These are phyloP conservation scores for Macrophya alboannulata DNA, from an alignment of 2,888 invertebrate genomes.

Conservation along the genomic window DNA sequence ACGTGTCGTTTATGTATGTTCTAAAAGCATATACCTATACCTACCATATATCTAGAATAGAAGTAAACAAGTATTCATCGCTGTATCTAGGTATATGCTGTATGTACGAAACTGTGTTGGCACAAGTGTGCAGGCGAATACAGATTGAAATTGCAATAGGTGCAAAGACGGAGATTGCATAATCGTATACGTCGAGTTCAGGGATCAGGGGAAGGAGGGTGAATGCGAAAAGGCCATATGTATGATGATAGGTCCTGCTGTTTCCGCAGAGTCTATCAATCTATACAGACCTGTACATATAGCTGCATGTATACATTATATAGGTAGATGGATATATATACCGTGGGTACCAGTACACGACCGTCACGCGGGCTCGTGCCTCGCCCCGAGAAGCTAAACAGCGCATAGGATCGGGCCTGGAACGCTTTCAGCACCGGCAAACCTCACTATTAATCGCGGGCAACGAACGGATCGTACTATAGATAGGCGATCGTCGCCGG, in stretches of 20 bases:
- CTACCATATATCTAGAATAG: background rate
- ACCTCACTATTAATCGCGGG: slow-evolving; percentile 46
- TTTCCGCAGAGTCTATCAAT: background rate
- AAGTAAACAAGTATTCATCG: background rate
- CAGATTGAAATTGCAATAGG: background rate
- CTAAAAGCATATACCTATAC: background rate
- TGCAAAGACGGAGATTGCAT: background rate
- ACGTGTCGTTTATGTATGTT: background rate
- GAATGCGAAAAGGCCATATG: background rate
- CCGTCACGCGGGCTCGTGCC: background rate
- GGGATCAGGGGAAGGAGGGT: background rate
- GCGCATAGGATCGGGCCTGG: slow-evolving; percentile 3
- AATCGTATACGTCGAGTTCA: background rate
- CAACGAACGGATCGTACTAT: slow-evolving; percentile 48
- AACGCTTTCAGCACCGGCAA: slow-evolving; percentile 37
- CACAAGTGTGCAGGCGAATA: background rate
- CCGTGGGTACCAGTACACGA: background rate
- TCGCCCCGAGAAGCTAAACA: background rate
- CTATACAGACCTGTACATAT: background rate
- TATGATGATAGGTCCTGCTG: slow-evolving; percentile 5
- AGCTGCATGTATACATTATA: background rate
- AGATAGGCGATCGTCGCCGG: slow-evolving; percentile 49
- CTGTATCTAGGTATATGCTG: background rate
- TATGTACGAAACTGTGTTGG: background rate
- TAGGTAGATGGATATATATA: background rate